Percentiles rank a stretch among this genome's conserved stretches.
These are phyloP conservation scores for Teinopalpus imperialis DNA, from an alignment of 2,888 invertebrate genomes.

Conservation along the genomic window DNA sequence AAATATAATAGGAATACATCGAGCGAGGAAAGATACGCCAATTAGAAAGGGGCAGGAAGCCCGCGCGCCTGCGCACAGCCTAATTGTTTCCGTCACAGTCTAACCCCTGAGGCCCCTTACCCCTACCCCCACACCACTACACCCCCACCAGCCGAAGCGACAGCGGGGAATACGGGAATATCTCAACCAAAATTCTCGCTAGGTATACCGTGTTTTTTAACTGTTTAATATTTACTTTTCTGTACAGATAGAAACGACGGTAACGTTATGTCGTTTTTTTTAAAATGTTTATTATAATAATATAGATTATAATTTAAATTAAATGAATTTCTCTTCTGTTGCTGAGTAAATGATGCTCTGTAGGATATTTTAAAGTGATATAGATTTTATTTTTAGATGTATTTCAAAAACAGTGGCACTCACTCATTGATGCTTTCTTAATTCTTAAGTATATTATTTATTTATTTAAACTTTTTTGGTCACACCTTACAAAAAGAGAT, in stretches of 20 bases:
- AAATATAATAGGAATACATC: slow-evolving; percentile 68
- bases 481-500: too few species aligned
- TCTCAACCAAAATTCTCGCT: slow-evolving; percentile 17
- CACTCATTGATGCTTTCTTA: too few species aligned
- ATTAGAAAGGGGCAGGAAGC: slow-evolving; percentile 65
- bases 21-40: slow-evolving; percentile 71
- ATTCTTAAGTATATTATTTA: too few species aligned
- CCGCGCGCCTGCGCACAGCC: slow-evolving; percentile 70
- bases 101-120: slow-evolving; percentile 7
- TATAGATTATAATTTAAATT: too few species aligned
- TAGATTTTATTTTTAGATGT: too few species aligned
- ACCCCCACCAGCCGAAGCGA: slow-evolving; percentile 9
- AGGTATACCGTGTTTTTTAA: slow-evolving; percentile 33
- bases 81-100: slow-evolving; percentile 65
- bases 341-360: too few species aligned
- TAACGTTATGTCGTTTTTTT: neutral
- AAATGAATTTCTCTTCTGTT: too few species aligned
- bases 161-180: slow-evolving; percentile 15
- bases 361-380: too few species aligned
- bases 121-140: slow-evolving; percentile 8
- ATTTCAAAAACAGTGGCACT: too few species aligned
- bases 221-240: slow-evolving; percentile 15
- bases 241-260: slow-evolving; percentile 24
- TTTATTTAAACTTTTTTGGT: too few species aligned
- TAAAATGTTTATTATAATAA: too few species aligned